phyloP scores from a whole-genome alignment of 2,797 vertebrate genomes.

The Oreonectes daqikongensis region DNA sequence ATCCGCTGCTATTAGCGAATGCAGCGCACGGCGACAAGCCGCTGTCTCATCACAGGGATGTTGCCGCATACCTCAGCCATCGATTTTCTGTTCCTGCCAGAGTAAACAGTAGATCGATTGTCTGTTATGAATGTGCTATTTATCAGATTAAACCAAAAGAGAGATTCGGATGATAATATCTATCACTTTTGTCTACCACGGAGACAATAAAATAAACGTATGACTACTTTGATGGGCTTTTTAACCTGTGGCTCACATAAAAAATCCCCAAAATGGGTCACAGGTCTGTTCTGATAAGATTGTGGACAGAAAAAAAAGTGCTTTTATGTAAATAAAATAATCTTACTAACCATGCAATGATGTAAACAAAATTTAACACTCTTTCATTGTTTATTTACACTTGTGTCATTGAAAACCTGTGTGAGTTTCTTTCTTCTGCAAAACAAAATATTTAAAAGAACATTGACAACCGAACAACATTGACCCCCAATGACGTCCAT shows the following conservation, averaged over 20 bases:
- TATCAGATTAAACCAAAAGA: slow-evolving; percentile 40
- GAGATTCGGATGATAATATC: slow-evolving; percentile 34
- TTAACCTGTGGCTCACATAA: neutral
- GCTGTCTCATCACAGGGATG: slow-evolving; percentile 12
- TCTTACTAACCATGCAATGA: too few species aligned
- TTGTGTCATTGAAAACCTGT: too few species aligned
- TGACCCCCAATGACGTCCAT: too few species aligned
- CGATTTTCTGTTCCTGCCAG: slow-evolving; percentile 28
- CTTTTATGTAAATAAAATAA: too few species aligned
- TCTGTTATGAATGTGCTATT: slow-evolving; percentile 44
- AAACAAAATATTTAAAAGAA: too few species aligned
- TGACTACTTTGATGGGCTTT: neutral
- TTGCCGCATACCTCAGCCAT: neutral
- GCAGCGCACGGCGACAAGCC: neutral
- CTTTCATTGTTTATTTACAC: too few species aligned
- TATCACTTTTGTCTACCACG: slow-evolving; percentile 17
- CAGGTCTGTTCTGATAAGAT: neutral
- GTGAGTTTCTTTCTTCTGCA: too few species aligned
- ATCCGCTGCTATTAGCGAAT: neutral
- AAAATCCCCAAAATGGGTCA: neutral
- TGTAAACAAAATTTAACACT: too few species aligned
- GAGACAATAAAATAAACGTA: too few species aligned
- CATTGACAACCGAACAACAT: too few species aligned
- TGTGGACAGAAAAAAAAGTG: too few species aligned
- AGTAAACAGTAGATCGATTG: slow-evolving; percentile 39